Conservation (phyloP, 2,888 invertebrate species). For the Drosophila putrida region DNA sequence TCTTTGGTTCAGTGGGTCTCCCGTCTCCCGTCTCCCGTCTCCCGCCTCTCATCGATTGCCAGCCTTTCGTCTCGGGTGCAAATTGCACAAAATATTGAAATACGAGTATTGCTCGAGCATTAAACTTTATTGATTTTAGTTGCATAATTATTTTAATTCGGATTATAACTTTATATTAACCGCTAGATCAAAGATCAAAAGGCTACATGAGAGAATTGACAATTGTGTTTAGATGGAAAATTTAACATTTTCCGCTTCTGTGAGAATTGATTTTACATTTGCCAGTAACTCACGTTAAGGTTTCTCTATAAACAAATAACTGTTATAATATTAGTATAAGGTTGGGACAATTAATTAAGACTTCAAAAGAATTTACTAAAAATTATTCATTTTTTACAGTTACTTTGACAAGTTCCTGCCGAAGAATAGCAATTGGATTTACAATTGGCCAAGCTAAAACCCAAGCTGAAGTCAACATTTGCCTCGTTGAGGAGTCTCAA, state of each 20-base stretch:
- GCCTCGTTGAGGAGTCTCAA: too few species aligned
- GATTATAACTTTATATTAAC: conserved; percentile 57
- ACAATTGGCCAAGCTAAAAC: too few species aligned
- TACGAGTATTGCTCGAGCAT: conserved; percentile 62
- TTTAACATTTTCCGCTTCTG: conserved; percentile 1
- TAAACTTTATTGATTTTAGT: conserved; percentile 77
- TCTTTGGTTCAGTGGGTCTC: conserved; percentile 45
- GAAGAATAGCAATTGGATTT: too few species aligned
- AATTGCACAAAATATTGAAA: conserved; percentile 71
- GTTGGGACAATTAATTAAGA: too few species aligned
- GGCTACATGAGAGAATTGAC: conserved; percentile 13
- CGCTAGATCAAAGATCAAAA: conserved; percentile 38
- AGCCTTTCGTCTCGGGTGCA: conserved; percentile 64
- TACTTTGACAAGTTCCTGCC: too few species aligned
- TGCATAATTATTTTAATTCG: conserved; percentile 71
- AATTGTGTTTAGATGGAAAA: not conserved
- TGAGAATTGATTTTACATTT: conserved; percentile 3
- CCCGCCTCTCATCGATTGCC: conserved; percentile 3
- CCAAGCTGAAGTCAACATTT: too few species aligned
- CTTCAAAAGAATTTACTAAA: too few species aligned
- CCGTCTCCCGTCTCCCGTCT: not conserved
- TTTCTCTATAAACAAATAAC: not conserved
- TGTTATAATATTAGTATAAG: too few species aligned
- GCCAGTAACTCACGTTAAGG: not conserved
- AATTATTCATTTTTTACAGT: too few species aligned